Base-by-base conservation (phyloP, 2,888 invertebrate species). In the Cerastoderma edule region DNA sequence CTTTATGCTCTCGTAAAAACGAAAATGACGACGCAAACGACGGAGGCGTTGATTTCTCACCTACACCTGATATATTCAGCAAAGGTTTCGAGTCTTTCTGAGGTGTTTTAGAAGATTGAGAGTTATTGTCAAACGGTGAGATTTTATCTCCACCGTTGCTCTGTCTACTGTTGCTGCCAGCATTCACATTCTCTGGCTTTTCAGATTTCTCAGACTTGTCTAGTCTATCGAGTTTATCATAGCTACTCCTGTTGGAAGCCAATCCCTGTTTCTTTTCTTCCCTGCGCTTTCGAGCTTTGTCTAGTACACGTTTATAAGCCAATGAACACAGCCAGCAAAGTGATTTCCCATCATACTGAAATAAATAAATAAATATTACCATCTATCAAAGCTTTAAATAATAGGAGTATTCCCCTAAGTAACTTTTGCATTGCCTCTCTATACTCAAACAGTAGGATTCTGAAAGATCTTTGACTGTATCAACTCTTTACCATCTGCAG, bases 301-400 rank as follows among this genome's bases (percentile, higher is more conserved):
- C 96, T 89, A 98, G 93, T 0, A 98, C 98, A 86, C 98, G 94
- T 93, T 98, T 98, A 92, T 96, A 97, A 0, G 98, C 97, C 87
- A 97, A 95, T 22, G 98, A 98, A 93, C 98, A 99, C 75, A 98
- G 94, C 98, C 98, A 99, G 93, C 98, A 99, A 35, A 98, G 94
- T 75, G 98, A 94, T 93, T 98, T 98, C 4, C 98, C 98, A 93
- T 98, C 98, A 83, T 98, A 96, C 98, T 98, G 94, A 67, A 94
- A 94, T 39, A 28, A 50, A 76, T 30, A 46, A 67, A 24, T 28
- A 44, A 35, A 32, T 32, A 1, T 16, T 10, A 39, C 39, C 30
- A 60, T 19, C 39, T 39, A n/a, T n/a, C n/a, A n/a, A n/a, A n/a
- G n/a, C n/a, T n/a, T n/a, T n/a, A n/a, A n/a, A n/a, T n/a, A n/a